Evolutionary conservation across 2,888 invertebrate genomes (phyloP), one percentile per base, ranked within the genome.

Genomic region (Syrista parreyssii): DNA sequence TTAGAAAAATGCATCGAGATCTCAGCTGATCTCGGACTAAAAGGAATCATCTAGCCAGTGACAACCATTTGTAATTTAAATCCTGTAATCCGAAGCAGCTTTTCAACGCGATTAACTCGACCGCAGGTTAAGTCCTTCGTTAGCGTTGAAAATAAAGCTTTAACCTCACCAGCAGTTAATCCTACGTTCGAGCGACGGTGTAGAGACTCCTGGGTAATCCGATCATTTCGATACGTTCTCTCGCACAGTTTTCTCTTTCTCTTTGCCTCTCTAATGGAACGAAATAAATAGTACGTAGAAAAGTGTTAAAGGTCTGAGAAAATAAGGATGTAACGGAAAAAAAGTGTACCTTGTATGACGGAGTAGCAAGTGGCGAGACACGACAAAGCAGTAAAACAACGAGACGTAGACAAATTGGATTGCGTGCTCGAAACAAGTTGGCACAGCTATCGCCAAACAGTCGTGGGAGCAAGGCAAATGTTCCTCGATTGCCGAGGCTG

Each of bases 381-480:
- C 73, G 76, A 76, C 76, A 79, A 76, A 78, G 81, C 75, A 78
- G 82, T 86, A 86, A 89, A 90, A 89, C 90, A 90, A 90, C 89
- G 89, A 91, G 90, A 90, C 90, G 87, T 86, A 90, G 91, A 91
- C 90, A 91, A 91, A 91, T 91, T 91, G 90, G 89, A 84, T 91
- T 88, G 91, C 91, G 91, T 91, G 91, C 85, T 87, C 79, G 87
- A 90, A 90, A 89, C 89, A 89, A 91, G 91, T 91, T 91, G 91
- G 91, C 91, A 91, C 89, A 91, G 90, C 89, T 89, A 91, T 91
- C 91, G 89, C 90, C 90, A 89, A 90, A 90, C 89, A 90, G 89
- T 88, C 90, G 90, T 89, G 89, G 89, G 90, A 89, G 86, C 86
- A 82, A 76, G 81, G 85, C 90, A 90, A 90, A 89, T 90, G 90